phyloP scores from a whole-genome alignment of 92 coral and sea anemone genomes.

The Chrysogorgia sp. region DNA sequence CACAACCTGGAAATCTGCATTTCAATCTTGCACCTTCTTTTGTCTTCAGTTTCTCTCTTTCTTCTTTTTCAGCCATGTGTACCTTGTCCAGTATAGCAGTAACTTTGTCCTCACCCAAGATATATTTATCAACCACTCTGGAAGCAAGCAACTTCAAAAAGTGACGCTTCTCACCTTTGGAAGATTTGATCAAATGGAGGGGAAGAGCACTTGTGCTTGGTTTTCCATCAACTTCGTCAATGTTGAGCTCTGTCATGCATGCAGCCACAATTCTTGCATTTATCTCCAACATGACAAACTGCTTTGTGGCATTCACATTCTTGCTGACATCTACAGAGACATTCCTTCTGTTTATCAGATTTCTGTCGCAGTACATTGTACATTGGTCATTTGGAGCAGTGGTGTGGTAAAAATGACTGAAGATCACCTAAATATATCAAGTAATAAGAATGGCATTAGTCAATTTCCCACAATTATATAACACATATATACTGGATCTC shows the following conservation, averaged over 20 bases:
- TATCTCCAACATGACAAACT: constrained; percentile 24
- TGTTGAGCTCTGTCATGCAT: constrained; percentile 18
- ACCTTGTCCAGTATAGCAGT: constrained; percentile 24
- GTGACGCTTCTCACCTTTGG: constrained; percentile 10
- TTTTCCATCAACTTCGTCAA: constrained; percentile 6
- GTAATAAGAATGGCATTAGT: no score
- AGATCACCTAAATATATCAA: constrained; percentile 17
- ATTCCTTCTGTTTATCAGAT: constrained; percentile 32
- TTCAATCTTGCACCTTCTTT: constrained; percentile 3
- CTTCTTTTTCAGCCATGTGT: constrained; percentile 19
- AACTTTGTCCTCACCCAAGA: constrained; percentile 27
- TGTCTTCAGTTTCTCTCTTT: constrained; percentile 14
- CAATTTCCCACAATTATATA: no score
- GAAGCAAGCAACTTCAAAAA: constrained; percentile 76
- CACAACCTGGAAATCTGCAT: constrained; percentile 27
- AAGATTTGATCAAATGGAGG: neutral
- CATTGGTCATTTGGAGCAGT: constrained; percentile 41
- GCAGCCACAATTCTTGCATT: constrained; percentile 40
- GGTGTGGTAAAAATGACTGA: constrained; percentile 24
- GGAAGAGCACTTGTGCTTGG: constrained; percentile 37
- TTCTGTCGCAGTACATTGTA: constrained; percentile 6
- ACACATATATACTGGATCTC: no score
- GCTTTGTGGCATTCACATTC: constrained; percentile 33
- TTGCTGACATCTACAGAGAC: constrained; percentile 32
- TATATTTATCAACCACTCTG: constrained; percentile 32